These are phyloP conservation scores for Diceros bicornis DNA, from an alignment of 2,797 vertebrate species.

Conservation along the genomic window DNA sequence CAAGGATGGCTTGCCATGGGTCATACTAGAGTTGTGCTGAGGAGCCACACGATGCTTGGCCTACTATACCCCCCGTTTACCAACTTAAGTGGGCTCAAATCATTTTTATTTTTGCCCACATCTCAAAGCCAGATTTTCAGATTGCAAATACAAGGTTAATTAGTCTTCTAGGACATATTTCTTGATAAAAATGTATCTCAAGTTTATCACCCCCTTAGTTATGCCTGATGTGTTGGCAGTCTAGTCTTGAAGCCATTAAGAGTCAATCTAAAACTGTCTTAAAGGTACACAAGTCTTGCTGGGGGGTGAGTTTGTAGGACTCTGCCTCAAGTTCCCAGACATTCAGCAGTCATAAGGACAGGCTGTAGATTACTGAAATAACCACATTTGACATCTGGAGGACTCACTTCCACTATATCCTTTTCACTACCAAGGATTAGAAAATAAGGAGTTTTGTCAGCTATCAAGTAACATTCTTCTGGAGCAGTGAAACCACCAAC, in stretches of 20 bases:
- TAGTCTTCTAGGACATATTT: neutral
- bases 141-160: neutral
- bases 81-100: neutral
- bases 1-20: rapidly evolving
- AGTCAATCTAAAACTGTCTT: neutral
- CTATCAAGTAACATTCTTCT: neutral
- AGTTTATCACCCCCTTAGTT: too few species aligned
- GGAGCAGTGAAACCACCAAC: neutral
- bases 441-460: neutral
- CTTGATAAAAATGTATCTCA: neutral
- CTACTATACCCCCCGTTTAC: neutral
- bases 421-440: neutral
- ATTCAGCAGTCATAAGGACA: neutral
- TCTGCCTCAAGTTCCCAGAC: neutral
- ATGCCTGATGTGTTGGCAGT: neutral
- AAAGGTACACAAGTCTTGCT: neutral
- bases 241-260: neutral
- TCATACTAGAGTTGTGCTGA: rapidly evolving
- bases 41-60: neutral
- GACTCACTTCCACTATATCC: neutral
- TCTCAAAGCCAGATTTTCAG: slow-evolving; percentile 2
- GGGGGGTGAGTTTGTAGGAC: neutral
- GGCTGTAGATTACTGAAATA: neutral
- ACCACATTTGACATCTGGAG: neutral
- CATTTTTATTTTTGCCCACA: neutral